Evolutionary conservation across 2,888 invertebrate genomes (phyloP).

Genomic region (Lochmaea capreae): DNA sequence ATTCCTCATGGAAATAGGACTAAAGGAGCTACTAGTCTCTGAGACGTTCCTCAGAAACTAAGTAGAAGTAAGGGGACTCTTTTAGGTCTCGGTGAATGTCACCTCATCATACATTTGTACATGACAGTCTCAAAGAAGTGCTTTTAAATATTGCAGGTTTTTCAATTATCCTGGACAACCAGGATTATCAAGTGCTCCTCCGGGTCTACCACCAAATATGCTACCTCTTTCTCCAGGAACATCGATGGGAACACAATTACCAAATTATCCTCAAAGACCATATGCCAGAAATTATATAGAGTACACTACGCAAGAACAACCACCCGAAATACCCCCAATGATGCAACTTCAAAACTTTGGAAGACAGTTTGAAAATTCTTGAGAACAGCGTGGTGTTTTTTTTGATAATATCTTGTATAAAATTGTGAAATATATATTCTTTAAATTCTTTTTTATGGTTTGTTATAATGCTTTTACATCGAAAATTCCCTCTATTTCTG

Average conservation of each 20-base stretch:
- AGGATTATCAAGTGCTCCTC: constrained; percentile 58
- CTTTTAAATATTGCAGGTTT: constrained; percentile 63
- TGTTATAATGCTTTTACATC: background rate
- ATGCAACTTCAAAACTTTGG: constrained; percentile 65
- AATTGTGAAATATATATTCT: constrained; percentile 11
- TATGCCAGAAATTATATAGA: constrained; percentile 58
- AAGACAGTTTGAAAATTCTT: constrained; percentile 62
- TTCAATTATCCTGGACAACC: constrained; percentile 69
- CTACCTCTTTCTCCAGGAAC: constrained; percentile 61
- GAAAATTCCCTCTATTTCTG: too few species aligned
- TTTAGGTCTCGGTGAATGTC: too few species aligned
- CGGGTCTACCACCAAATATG: constrained; percentile 64
- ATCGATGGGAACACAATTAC: constrained; percentile 47
- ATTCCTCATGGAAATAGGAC: too few species aligned
- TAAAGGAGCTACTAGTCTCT: too few species aligned
- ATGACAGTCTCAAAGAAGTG: background rate
- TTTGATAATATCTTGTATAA: constrained; percentile 20
- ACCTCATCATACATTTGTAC: too few species aligned
- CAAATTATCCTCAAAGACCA: constrained; percentile 45
- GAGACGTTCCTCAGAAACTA: too few species aligned
- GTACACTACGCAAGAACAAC: constrained; percentile 53
- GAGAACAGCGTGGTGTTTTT: constrained; percentile 38
- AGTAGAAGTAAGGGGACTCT: too few species aligned
- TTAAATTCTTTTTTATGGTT: background rate
- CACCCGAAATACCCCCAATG: constrained; percentile 60